phyloP scores from a whole-genome alignment of 23 tunicate species.

The Clavelina lepadiformis region DNA sequence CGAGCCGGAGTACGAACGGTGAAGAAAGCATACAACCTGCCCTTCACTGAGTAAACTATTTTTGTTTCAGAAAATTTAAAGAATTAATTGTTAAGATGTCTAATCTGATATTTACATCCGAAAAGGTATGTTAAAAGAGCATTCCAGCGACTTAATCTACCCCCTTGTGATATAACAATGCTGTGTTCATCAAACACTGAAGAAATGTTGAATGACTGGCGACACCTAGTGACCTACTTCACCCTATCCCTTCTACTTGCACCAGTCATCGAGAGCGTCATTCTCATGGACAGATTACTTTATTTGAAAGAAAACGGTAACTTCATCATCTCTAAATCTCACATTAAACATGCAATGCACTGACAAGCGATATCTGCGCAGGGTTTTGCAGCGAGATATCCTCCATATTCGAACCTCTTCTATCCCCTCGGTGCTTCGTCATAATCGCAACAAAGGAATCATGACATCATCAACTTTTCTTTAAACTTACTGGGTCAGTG shows the following conservation, averaged over 20 bases:
- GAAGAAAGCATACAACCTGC: constrained; percentile 37
- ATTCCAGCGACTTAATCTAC: constrained; percentile 29
- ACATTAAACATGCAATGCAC: background rate
- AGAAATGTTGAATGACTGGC: constrained; percentile 37
- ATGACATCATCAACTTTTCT: no score
- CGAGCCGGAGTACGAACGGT: constrained; percentile 57
- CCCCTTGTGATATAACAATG: no score
- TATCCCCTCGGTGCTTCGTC: constrained; percentile 24
- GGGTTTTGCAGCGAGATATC: constrained; percentile 6
- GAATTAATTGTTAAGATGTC: background rate
- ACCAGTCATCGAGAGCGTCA: constrained; percentile 62
- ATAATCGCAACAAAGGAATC: constrained; percentile 4
- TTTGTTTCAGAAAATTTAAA: constrained; percentile 1
- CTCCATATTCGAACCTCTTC: constrained; percentile 13
- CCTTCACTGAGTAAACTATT: constrained; percentile 16
- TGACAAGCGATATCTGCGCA: background rate
- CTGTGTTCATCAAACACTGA: constrained; percentile 3
- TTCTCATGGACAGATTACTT: constrained; percentile 62
- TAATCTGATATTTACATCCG: background rate
- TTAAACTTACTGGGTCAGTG: no score
- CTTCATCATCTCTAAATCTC: background rate
- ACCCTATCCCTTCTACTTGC: constrained; percentile 51
- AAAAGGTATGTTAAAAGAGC: constrained; percentile 47
- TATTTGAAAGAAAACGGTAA: constrained; percentile 69
- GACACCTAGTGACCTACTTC: constrained; percentile 43